A percentile compares a stretch with the other conserved stretches of the same genome.
These are phyloP conservation scores for Linepithema humile DNA, from an alignment of 1,140 invertebrate species.

Conservation along the genomic window DNA sequence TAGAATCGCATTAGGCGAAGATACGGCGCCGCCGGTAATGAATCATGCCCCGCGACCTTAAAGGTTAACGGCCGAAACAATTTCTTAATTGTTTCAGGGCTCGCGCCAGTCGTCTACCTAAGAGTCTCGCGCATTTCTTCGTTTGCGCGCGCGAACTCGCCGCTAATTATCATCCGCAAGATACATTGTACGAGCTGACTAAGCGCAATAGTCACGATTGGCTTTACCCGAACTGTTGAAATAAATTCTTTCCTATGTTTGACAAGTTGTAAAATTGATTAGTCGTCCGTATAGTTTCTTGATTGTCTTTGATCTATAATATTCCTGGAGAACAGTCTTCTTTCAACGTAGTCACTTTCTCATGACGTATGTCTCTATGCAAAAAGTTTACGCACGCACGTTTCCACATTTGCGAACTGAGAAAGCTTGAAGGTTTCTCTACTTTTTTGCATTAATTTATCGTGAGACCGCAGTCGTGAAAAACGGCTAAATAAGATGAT, in stretches of 20 bases:
- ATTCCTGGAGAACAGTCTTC: conserved; percentile 3
- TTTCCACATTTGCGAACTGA: neutral
- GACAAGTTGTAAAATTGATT: neutral
- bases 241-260: conserved; percentile 26
- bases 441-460: conserved; percentile 8
- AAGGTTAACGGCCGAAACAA: conserved; percentile 71
- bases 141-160: conserved; percentile 1
- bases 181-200: conserved; percentile 10
- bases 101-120: neutral
- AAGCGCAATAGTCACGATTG: conserved; percentile 10
- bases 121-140: neutral
- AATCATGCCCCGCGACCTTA: conserved; percentile 67
- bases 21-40: conserved; percentile 58
- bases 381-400: neutral
- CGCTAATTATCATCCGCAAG: conserved; percentile 42
- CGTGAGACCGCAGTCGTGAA: neutral
- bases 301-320: conserved; percentile 29
- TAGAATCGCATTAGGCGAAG: conserved; percentile 73
- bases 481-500: neutral
- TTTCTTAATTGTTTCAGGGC: conserved; percentile 74
- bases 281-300: conserved; percentile 24
- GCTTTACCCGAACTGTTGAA: conserved; percentile 11
- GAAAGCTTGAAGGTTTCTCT: conserved; percentile 9
- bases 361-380: neutral
- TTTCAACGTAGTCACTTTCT: conserved; percentile 10